Evolutionary conservation across 2,113 vertebrate genomes (phyloP), one percentile per base, ranked within the genome.

Genomic region (Marcusenius ussheri): DNA sequence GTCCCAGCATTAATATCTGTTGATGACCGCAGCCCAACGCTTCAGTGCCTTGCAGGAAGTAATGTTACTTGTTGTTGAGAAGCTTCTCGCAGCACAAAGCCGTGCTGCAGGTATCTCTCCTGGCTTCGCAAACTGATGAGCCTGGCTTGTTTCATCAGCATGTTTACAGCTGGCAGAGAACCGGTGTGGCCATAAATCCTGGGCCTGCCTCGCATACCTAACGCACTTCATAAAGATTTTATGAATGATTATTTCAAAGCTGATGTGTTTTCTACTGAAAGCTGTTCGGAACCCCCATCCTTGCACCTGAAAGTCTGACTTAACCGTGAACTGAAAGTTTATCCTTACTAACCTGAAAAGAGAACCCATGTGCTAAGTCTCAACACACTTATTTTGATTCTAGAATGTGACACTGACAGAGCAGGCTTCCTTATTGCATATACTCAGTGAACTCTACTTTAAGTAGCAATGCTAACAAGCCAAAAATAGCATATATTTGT

Each of bases 31-130:
- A 47, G 39, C 42, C 39, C 83, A 3, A 19, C 24, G 45, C 35
- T 5, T 80, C 35, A 45, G 83, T 53, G 85, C 47, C 84, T 86
- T 86, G 10, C 8, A 86, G 24, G 47, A 86, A 86, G 13, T 35
- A 17, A 24, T 53, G 49, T 49, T 87, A 21, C 50, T 84, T 46
- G 35, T 42, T 80, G 27, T n/a, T 11, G 27, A 2, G n/a, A 87
- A 51, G 49, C 19, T 87, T 51, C 85, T 15, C n/a, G 2, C 45
- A 11, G 45, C 83, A 49, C 83, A 85, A 85, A 24, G 17, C 9
- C 39, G 91, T 96, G 94, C 93, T 89, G 93, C 93, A 95, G 96
- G 95, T 95, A 95, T 95, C 93, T 93, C 92, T 95, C 90, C 77
- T 0, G 8, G 46, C 83, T 49, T 77, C 5, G 5, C 17, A 17